These are phyloP conservation scores for Amblyjoppa proteus DNA, from an alignment of 2,888 invertebrate genomes.

Conservation along the genomic window DNA sequence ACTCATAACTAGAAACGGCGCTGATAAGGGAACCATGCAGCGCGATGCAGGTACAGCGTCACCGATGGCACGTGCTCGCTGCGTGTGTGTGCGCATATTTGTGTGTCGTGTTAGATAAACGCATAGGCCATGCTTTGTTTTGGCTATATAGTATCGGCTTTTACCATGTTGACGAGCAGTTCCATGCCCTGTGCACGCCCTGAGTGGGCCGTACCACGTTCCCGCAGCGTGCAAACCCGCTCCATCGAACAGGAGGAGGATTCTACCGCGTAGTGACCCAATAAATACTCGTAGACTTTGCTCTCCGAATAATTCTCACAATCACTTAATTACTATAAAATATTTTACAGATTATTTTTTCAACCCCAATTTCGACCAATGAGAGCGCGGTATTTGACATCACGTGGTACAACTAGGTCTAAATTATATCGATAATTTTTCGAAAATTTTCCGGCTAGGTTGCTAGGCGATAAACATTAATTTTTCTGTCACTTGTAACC, in stretches of 20 bases:
- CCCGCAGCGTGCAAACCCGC: conserved; percentile 63
- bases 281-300: background rate
- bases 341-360: background rate
- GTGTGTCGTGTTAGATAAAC: conserved; percentile 33
- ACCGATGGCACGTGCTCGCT: conserved; percentile 57
- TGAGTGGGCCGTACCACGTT: conserved; percentile 70
- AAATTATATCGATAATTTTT: too few species aligned
- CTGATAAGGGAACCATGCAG: conserved; percentile 46
- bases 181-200: conserved; percentile 70
- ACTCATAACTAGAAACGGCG: background rate
- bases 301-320: background rate
- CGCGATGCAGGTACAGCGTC: conserved; percentile 37
- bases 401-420: too few species aligned
- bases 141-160: conserved; percentile 33
- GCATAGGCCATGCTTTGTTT: conserved; percentile 52
- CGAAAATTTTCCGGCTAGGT: too few species aligned
- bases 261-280: background rate
- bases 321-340: background rate
- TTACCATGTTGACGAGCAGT: conserved; percentile 50
- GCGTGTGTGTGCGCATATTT: conserved; percentile 43
- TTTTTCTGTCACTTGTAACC: too few species aligned
- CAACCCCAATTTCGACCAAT: too few species aligned
- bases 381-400: too few species aligned
- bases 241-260: conserved; percentile 8
- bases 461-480: too few species aligned